These are phyloP conservation scores for Lota lota DNA, from an alignment of 2,113 vertebrate species.

Conservation along the genomic window DNA sequence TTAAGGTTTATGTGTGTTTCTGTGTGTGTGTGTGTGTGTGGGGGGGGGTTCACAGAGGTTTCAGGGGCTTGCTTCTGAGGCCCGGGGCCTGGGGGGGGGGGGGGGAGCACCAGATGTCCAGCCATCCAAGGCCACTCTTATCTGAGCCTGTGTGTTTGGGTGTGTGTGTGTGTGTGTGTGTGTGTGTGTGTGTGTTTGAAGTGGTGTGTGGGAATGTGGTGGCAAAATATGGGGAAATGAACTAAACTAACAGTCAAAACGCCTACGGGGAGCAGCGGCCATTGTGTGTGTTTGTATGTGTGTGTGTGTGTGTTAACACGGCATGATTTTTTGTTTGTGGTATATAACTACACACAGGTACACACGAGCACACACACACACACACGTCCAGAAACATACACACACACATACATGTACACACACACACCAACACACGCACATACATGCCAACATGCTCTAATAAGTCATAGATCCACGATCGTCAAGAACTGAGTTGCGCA, in stretches of 20 bases:
- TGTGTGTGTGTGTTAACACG: background rate
- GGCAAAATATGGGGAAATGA: background rate
- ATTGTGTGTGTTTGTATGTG: background rate
- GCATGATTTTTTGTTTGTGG: too few species aligned
- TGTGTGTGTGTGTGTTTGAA: background rate
- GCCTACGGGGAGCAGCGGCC: background rate
- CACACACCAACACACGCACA: too few species aligned
- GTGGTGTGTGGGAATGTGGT: background rate
- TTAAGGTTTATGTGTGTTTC: background rate
- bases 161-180: constrained; percentile 7
- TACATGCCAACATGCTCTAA: background rate
- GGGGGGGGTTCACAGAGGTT: background rate
- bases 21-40: too few species aligned
- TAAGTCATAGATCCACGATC: background rate
- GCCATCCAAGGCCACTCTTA: constrained; percentile 24
- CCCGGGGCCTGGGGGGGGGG: constrained; percentile 9
- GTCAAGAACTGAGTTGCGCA: background rate
- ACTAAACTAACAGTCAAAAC: background rate
- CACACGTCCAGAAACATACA: too few species aligned
- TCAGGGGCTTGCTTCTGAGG: constrained; percentile 12
- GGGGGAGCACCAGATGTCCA: constrained; percentile 49
- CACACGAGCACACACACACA: too few species aligned
- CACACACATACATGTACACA: too few species aligned
- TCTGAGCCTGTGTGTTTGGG: constrained; percentile 25
- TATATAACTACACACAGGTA: too few species aligned